These are phyloP conservation scores for Atherix ibis DNA, from an alignment of 2,888 invertebrate species.

Conservation along the genomic window DNA sequence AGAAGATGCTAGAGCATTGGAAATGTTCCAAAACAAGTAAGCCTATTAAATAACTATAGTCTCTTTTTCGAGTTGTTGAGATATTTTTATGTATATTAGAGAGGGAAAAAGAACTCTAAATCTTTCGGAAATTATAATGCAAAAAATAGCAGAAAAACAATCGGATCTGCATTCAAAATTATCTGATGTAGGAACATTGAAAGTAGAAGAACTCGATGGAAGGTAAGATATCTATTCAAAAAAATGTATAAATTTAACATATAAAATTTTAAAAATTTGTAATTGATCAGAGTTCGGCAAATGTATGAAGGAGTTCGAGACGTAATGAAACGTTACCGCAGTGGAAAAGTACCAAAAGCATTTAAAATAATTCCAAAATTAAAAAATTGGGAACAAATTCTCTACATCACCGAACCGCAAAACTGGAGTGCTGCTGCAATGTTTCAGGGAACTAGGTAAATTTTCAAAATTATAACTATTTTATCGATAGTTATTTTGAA, in stretches of 20 bases:
- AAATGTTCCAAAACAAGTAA: constrained; percentile 47
- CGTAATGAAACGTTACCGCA: constrained; percentile 76
- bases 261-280: no score
- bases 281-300: constrained; percentile 41
- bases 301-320: constrained; percentile 86
- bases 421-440: constrained; percentile 96
- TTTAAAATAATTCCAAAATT: constrained; percentile 92
- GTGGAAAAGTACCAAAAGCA: constrained; percentile 94
- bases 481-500: not conserved
- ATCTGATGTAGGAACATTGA: constrained; percentile 59
- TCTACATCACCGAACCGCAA: constrained; percentile 78
- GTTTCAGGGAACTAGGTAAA: constrained; percentile 50
- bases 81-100: constrained; percentile 3
- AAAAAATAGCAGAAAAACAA: constrained; percentile 84
- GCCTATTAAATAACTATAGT: constrained; percentile 38
- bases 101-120: constrained; percentile 43
- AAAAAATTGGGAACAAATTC: constrained; percentile 85
- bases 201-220: constrained; percentile 72
- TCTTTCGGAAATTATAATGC: constrained; percentile 79
- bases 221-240: constrained; percentile 26
- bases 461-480: not conserved
- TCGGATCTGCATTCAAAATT: constrained; percentile 76
- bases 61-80: not conserved
- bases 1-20: constrained; percentile 77
- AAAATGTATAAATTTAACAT: not conserved